Base-by-base conservation (phyloP, 2,888 invertebrate genomes). In the Cistogaster globosa region DNA sequence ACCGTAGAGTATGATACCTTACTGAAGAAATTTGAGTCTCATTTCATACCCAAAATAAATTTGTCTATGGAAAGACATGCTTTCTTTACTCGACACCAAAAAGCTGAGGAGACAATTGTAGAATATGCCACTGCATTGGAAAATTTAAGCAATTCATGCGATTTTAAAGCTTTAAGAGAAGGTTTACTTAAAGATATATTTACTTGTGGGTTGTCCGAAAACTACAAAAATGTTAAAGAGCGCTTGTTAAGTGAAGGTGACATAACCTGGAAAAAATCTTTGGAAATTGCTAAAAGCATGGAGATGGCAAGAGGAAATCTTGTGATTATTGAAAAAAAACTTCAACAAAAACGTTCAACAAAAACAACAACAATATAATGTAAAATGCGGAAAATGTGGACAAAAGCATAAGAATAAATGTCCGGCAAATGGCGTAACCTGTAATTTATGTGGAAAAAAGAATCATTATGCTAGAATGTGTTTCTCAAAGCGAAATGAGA, bases 391-490 rank as follows among this genome's bases (percentile, higher is more conserved):
- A 38, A 38, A 38, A 11, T 38, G 38, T 38, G 38, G 38, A n/a
- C n/a, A n/a, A n/a, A n/a, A n/a, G n/a, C n/a, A n/a, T n/a, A n/a
- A n/a, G n/a, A 38, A 38, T 38, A 38, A 38, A 38, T 38, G 38
- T 11, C 38, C 38, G 7, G 38, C 38, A 38, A 11, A 38, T 38
- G 78, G 78, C 9, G 62, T 14, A 7, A 69, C 38, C 14, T 78
- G 78, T 48, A 42, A 62, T 26, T 18, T 16, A 22, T 78, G 63
- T 38, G 45, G 53, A 20, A 69, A 55, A 36, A 32, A 16, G 36
- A 69, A 69, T 36, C 78, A 78, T 60, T 78, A 53, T 62, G 78
- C 69, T 6, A 78, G 53, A 60, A 78, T 78, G 78, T 78, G 69
- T 55, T 69, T 53, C 55, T 53, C 16, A 36, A 68, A 36, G 22